Conservation (phyloP, 1,140 invertebrate species). For the Listronotus oregonensis region DNA sequence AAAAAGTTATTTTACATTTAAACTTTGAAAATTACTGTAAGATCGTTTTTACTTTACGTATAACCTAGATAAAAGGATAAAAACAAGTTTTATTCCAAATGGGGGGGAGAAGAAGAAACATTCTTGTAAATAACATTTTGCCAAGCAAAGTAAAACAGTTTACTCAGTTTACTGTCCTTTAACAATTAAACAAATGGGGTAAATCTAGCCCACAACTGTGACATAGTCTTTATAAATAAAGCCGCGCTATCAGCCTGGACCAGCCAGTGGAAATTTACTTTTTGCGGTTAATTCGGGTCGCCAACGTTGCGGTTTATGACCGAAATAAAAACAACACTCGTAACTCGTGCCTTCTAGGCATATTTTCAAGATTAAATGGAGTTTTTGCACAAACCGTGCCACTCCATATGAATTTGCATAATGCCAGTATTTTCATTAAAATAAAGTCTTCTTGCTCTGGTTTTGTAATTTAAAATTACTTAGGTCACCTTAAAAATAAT, state of each 20-base stretch:
- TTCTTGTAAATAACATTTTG: no score
- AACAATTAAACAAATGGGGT: conserved; percentile 3
- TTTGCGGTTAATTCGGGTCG: conserved; percentile 11
- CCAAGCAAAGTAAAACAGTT: neutral
- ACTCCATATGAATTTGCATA: no score
- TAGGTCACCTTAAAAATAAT: no score
- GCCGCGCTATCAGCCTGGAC: conserved; percentile 3
- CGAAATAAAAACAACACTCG: conserved; percentile 12
- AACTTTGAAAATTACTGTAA: no score
- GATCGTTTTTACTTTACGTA: no score
- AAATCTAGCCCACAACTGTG: neutral
- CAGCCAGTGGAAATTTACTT: conserved; percentile 8
- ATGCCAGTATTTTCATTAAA: neutral
- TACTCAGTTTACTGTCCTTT: neutral
- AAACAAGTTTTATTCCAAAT: no score
- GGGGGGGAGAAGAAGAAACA: no score
- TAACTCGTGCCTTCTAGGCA: conserved; percentile 1
- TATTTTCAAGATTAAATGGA: conserved; percentile 7
- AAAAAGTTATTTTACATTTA: no score
- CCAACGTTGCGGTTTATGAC: conserved; percentile 1
- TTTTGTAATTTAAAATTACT: no score
- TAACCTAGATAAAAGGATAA: no score
- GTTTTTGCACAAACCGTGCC: neutral
- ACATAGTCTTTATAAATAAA: conserved; percentile 2
- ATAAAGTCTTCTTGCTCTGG: no score